Evolutionary conservation across 2,888 invertebrate genomes (phyloP), one percentile per base, ranked within the genome.

Genomic region (Dasypogon diadema): DNA sequence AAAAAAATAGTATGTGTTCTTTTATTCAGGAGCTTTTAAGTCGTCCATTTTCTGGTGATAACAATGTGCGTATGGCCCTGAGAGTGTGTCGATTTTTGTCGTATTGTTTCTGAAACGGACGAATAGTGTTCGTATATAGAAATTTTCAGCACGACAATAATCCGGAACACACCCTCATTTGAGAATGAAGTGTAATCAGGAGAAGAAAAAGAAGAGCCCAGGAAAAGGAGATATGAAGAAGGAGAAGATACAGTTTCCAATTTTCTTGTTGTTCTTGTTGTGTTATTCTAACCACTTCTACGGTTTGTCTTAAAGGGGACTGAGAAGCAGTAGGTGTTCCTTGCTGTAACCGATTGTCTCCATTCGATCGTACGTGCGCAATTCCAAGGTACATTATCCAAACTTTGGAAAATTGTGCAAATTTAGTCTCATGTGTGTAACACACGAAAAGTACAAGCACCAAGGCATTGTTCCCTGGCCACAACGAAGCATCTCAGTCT

Each of bases 311-410:
- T n/a, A n/a, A n/a, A n/a, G n/a, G n/a, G 30, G 30, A 5, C 8
- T 30, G 30, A 30, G 8, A 16, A 8, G 18, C n/a, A 51, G 51
- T 51, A 18, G 51, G 51, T 51, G 51, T n/a, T n/a, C n/a, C n/a
- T n/a, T n/a, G n/a, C n/a, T n/a, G n/a, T n/a, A n/a, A n/a, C n/a
- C n/a, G n/a, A 3, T 4, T 8, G 48, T 5, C 8, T 30, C 34
- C n/a, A 16, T 54, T 58, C 16, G 30, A 14, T 34, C 5, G 16
- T 58, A 34, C 22, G 16, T 63, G 63, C 63, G 63, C 63, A 63
- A 42, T 42, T 63, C 42, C 63, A 24, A 8, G 22, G 10, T 42
- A 42, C 22, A n/a, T n/a, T n/a, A 42, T 34, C 24, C 24, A 63
- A 12, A 30, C 18, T 16, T 12, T n/a, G 12, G 12, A 12, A 56